Base-by-base conservation (phyloP, 2,797 vertebrate genomes). In the Microctenopoma steveboyesi region DNA sequence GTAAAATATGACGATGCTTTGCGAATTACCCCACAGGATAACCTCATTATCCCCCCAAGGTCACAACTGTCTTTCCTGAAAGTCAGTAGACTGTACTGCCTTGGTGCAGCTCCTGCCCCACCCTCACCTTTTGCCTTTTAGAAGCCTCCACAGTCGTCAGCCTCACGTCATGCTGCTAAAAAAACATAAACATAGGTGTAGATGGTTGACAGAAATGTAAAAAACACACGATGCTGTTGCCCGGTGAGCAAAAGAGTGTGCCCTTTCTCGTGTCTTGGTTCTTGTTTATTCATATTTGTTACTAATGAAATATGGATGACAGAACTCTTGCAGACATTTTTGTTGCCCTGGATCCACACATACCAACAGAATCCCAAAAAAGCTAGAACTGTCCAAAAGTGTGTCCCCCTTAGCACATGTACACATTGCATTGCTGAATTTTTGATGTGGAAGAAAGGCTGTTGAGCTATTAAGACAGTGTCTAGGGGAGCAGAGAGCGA, bases 241-340 rank as follows among this genome's bases (percentile, higher is more conserved):
- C 65, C 13, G 42, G 1, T 70, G 67, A 69, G 52, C 42, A 16
- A 50, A 39, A 42, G 22, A 64, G 28, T 40, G 51, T 52, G 74
- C 79, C 72, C 67, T 79, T 59, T 68, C 47, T 59, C 47, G 49
- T 54, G 71, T 79, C 83, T 72, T 69, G 78, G 70, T 56, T 72
- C 64, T 76, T 85, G 70, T 87, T 86, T 88, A 84, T 90, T 84
- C 74, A 81, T 88, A 82, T 89, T 87, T 83, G 85, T 85, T 79
- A 57, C 56, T 22, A 61, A 80, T 91, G 13, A 85, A 89, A 85
- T 85, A 91, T 92, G 70, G 78, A 89, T 91, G 86, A 85, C 71
- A 49, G 56, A 72, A 71, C 64, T 72, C 59, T 51, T 1, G 33
- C 9, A 16, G 78, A 85, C 61, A 60, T 78, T 76, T 72, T 59